A percentile compares a stretch with the other conserved stretches of the same genome.
These are phyloP conservation scores for Myotis pilosus DNA, from an alignment of 2,797 vertebrate species.

Conservation along the genomic window DNA sequence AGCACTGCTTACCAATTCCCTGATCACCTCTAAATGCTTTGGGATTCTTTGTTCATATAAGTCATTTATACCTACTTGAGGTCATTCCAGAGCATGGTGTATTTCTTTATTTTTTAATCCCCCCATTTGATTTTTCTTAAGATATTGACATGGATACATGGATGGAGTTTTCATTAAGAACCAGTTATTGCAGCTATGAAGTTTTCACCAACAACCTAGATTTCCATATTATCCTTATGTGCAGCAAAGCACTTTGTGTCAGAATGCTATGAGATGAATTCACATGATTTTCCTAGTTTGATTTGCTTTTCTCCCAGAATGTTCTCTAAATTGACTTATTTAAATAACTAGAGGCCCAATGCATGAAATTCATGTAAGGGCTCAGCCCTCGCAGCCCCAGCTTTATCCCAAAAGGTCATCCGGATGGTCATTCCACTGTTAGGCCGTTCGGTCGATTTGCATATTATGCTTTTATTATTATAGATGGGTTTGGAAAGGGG, in stretches of 20 bases:
- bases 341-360: background rate
- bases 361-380: no score
- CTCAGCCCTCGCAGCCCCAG: no score
- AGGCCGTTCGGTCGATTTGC: no score
- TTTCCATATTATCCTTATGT: background rate
- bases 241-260: background rate
- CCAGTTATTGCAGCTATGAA: background rate
- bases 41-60: background rate
- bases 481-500: background rate
- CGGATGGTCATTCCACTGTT: no score
- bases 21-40: background rate
- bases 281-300: background rate
- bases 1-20: background rate
- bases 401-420: no score
- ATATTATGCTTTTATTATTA: no score
- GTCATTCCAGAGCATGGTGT: background rate
- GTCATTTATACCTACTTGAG: background rate
- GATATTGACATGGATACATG: background rate
- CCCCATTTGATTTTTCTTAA: background rate
- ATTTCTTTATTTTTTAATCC: background rate
- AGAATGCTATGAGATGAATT: background rate
- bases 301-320: background rate
- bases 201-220: background rate
- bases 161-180: background rate
- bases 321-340: background rate